Percentiles rank a stretch among this genome's conserved stretches.
Conservation (phyloP, 2,888 invertebrate genomes). For the Diachrysia chrysitis region DNA sequence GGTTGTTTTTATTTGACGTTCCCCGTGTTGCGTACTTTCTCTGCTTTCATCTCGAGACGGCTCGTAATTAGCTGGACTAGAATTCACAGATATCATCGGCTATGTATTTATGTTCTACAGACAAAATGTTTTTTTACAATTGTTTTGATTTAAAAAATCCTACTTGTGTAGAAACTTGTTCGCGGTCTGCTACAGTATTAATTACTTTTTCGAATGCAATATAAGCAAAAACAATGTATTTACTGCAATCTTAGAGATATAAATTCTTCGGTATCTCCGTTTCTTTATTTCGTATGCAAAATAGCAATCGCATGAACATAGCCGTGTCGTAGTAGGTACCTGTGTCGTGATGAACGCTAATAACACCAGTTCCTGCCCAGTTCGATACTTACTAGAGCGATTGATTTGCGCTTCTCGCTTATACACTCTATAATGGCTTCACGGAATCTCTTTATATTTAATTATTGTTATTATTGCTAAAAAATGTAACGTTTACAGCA, state of each 20-base stretch:
- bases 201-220: not conserved
- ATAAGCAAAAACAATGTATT: not conserved
- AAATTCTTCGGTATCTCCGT: not conserved
- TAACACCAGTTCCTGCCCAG: conserved; percentile 51
- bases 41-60: conserved; percentile 71
- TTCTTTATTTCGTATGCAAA: conserved; percentile 34
- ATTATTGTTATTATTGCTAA: conserved; percentile 33
- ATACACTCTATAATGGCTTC: conserved; percentile 56
- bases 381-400: conserved; percentile 64
- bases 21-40: conserved; percentile 68
- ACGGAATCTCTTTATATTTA: conserved; percentile 42
- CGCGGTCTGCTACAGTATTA: not conserved
- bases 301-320: conserved; percentile 26
- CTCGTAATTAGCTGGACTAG: conserved; percentile 68
- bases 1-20: conserved; percentile 43
- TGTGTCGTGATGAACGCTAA: conserved; percentile 50
- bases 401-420: conserved; percentile 62
- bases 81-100: conserved; percentile 39
- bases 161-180: conserved; percentile 1
- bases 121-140: conserved; percentile 7
- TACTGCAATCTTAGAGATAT: not conserved
- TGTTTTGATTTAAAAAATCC: not conserved
- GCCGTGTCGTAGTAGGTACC: conserved; percentile 23
- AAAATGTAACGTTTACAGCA: conserved; percentile 28
- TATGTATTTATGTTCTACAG: conserved; percentile 17